These are phyloP conservation scores for Petromus typicus DNA, from an alignment of 2,113 vertebrate species.

Conservation along the genomic window DNA sequence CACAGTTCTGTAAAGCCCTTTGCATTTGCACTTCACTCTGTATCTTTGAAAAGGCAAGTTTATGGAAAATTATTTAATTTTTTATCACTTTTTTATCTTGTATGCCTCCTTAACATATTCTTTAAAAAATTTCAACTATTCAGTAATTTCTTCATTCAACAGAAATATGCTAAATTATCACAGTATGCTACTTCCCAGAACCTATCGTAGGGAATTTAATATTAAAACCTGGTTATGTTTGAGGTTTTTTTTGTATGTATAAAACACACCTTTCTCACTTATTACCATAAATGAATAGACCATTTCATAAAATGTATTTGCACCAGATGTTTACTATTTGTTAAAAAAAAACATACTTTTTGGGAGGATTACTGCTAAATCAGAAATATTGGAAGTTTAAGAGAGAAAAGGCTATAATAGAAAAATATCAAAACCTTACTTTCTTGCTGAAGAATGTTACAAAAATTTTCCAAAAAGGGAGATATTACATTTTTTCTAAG, in stretches of 20 bases:
- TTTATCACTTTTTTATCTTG: not conserved
- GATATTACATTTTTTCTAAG: not conserved
- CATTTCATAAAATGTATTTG: constrained; percentile 34
- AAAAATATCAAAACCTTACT: constrained; percentile 4
- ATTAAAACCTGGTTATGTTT: not conserved
- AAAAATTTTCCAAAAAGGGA: not conserved
- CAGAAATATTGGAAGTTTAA: constrained; percentile 15
- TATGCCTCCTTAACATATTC: constrained; percentile 1
- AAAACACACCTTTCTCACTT: constrained; percentile 16
- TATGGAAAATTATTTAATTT: not conserved
- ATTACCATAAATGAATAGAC: not conserved
- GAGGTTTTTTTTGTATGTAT: not conserved
- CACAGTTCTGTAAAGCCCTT: not conserved
- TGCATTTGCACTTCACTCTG: constrained; percentile 3
- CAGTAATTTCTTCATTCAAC: not conserved
- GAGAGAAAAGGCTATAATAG: not conserved
- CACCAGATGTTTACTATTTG: not conserved
- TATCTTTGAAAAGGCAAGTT: constrained; percentile 27
- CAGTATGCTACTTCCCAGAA: not conserved
- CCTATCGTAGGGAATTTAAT: not conserved
- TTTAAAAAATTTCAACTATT: not conserved
- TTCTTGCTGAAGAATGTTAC: not conserved
- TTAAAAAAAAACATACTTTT: not conserved
- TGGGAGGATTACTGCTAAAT: not conserved
- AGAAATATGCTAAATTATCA: not conserved